Percentiles rank a stretch among this genome's conserved stretches.
Evolutionary conservation across 2,113 vertebrate genomes (phyloP).

Genomic region (Atractosteus spatula): DNA sequence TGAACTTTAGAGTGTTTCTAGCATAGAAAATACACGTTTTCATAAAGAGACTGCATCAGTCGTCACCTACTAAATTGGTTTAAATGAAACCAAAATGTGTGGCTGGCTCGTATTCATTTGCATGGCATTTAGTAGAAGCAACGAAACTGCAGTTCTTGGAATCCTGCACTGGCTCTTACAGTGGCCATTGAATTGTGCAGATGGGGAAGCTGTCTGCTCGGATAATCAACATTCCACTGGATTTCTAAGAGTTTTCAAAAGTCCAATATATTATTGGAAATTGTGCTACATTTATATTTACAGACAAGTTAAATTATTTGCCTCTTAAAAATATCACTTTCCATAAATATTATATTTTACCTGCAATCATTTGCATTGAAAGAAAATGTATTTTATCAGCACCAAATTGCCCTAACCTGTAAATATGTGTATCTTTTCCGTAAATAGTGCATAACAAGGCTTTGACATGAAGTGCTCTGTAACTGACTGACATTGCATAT

Average conservation of each 20-base stretch:
- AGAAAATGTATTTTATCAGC: conserved; percentile 33
- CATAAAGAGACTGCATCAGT: conserved; percentile 1
- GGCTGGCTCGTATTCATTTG: neutral
- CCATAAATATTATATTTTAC: conserved; percentile 16
- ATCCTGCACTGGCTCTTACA: conserved; percentile 8
- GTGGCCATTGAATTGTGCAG: neutral
- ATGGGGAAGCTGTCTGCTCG: conserved; percentile 3
- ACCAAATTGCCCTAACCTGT: conserved; percentile 31
- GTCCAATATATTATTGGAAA: conserved; percentile 9
- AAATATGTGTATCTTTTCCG: conserved; percentile 11
- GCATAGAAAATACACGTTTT: neutral
- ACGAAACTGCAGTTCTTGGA: conserved; percentile 3
- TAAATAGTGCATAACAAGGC: neutral
- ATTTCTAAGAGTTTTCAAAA: neutral
- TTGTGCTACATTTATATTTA: neutral
- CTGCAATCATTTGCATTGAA: conserved; percentile 20
- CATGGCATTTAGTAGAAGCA: neutral
- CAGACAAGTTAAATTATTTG: conserved; percentile 9
- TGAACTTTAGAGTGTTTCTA: neutral
- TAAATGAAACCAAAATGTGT: conserved; percentile 14
- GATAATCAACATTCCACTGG: conserved; percentile 18
- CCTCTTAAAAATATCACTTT: neutral
- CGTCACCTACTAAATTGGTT: conserved; percentile 6
- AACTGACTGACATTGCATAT: neutral
- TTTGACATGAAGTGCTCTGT: conserved; percentile 4